Evolutionary conservation across 2,113 vertebrate genomes (phyloP).

Genomic region (Sminthopsis crassicaudata): DNA sequence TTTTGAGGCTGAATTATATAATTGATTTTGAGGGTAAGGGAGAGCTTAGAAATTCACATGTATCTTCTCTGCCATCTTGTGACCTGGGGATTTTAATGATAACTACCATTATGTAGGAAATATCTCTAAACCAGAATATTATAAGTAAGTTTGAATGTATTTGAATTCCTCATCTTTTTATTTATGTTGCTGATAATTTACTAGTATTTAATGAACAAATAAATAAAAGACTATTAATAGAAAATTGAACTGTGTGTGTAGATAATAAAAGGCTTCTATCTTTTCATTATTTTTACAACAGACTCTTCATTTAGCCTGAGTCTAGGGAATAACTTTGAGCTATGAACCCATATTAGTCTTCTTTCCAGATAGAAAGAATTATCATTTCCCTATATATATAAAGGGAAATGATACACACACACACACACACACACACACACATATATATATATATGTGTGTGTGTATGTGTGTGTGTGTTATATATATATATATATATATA

Average conservation of each 20-base stretch:
- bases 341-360: not conserved
- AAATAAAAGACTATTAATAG: constrained; percentile 44
- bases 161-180: constrained; percentile 34
- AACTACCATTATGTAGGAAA: constrained; percentile 16
- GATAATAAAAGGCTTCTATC: constrained; percentile 54
- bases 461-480: too few relatives aligned
- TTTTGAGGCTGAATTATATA: too few relatives aligned
- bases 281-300: constrained; percentile 40
- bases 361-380: not conserved
- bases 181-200: constrained; percentile 51
- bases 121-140: constrained; percentile 43
- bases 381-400: not conserved
- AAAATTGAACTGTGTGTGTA: constrained; percentile 37
- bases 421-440: too few relatives aligned
- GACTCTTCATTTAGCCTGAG: constrained; percentile 21
- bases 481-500: too few relatives aligned
- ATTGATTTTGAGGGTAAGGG: too few relatives aligned
- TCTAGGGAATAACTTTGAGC: not conserved
- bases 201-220: constrained; percentile 51
- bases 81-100: not conserved
- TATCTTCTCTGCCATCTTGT: too few relatives aligned
- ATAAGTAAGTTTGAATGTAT: not conserved
- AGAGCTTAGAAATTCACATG: too few relatives aligned
- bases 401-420: too few relatives aligned
- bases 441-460: too few relatives aligned